Percentiles rank a stretch among this genome's conserved stretches.
phyloP scores from a whole-genome alignment of 2,888 invertebrate species.

The Nasonia oneida region DNA sequence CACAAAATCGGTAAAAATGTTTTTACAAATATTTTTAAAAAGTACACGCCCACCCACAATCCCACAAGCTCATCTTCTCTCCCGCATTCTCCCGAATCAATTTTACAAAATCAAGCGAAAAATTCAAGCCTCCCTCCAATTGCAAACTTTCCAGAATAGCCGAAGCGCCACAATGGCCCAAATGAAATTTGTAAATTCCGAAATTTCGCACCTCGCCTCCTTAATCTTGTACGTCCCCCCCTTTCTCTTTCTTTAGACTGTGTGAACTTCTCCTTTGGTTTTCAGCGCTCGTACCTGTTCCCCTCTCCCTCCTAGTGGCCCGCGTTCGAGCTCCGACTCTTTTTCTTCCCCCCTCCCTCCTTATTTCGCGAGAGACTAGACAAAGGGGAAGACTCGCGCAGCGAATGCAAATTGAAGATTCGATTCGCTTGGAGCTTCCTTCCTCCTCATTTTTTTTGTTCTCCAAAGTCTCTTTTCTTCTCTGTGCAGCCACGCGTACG shows the following conservation, averaged over 20 bases:
- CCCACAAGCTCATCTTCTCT: not conserved
- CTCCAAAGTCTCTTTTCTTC: not conserved
- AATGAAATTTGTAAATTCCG: slow-evolving; percentile 49
- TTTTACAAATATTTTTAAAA: too few relatives aligned
- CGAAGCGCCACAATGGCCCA: not conserved
- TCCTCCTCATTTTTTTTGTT: slow-evolving; percentile 43
- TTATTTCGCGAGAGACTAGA: slow-evolving; percentile 53
- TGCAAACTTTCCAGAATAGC: slow-evolving; percentile 3
- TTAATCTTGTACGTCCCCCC: slow-evolving; percentile 45
- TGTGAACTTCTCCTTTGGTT: slow-evolving; percentile 39
- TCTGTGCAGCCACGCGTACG: slow-evolving; percentile 25
- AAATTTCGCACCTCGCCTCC: slow-evolving; percentile 51
- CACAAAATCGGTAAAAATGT: too few relatives aligned
- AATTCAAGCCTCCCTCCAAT: slow-evolving; percentile 18
- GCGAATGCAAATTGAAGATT: slow-evolving; percentile 62
- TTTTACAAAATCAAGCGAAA: not conserved
- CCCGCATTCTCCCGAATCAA: not conserved
- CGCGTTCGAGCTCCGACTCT: not conserved
- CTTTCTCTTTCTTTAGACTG: slow-evolving; percentile 23
- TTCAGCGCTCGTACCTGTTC: not conserved
- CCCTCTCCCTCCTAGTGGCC: not conserved
- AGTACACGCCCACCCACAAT: too few relatives aligned
- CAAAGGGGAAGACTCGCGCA: slow-evolving; percentile 49
- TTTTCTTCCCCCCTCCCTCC: slow-evolving; percentile 23
- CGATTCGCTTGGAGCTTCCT: slow-evolving; percentile 51